Base-by-base conservation (phyloP, 2,797 vertebrate species). In the Ispidina picta region DNA sequence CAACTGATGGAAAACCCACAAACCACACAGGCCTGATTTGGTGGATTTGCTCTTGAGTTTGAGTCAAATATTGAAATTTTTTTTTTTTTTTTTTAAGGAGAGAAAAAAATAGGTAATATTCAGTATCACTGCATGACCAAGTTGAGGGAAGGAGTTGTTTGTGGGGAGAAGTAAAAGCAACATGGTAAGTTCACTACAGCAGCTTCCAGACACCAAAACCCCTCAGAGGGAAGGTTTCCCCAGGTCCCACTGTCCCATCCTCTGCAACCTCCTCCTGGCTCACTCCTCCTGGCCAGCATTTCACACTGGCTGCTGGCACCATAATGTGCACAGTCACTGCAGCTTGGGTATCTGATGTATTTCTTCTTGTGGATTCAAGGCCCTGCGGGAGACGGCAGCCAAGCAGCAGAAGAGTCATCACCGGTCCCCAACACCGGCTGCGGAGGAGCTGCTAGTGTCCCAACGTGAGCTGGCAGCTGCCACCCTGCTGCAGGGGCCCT, bases 281-380 rank as follows among this genome's bases (percentile, higher is more conserved):
- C 2, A 0, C 46, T 71, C 31, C 52, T 86, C 43, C 58, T 48
- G 54, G 33, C 39, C 73, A 33, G 39, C 62, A 52, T 52, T 52
- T 52, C 28, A 19, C 28, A 21, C 33, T 2, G 2, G 23, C 66
- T 56, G 70, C 63, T 10, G 21, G 44, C 68, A 13, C 44, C 35
- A 0, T 1, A 0, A 9, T 5, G 59, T 29, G 55, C 46, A 11
- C 1, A 0, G n/a, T 37, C 1, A 1, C 44, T 63, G 51, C 21
- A 4, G 26, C 52, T 41, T 79, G 9, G 37, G 26, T 73, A 43
- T 59, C 49, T 3, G 2, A 22, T 51, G 41, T 12, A 21, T 63
- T 59, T 63, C 26, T 82, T 63, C 65, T 63, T 2, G 1, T 2
- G 5, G 79, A 15, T 64, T 0, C 83, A 93, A 92, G 93, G 78